Evolutionary conservation across 2,113 vertebrate species (phyloP), one percentile per base, ranked within the genome.

Genomic region (Accipiter cooperii): DNA sequence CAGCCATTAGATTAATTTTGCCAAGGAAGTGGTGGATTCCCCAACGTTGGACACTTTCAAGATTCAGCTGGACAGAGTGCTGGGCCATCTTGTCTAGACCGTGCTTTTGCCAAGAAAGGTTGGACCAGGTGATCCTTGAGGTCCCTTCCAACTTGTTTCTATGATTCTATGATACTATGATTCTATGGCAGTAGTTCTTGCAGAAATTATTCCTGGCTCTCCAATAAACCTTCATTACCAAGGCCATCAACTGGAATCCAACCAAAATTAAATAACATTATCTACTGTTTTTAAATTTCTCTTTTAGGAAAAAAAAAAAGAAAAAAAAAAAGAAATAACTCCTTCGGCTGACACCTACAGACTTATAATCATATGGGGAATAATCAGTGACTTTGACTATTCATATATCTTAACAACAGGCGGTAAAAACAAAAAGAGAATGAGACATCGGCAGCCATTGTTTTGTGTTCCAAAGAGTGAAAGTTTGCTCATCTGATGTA

Each of bases 371-470:
- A 71, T 44, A 47, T 18, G 33, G 8, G 12, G 17, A 74, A 44
- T 51, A 66, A 60, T 44, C 33, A 63, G 6, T 17, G 13, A 26
- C 22, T 81, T 76, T 21, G 21, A 40, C 36, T 83, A 25, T 26
- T 75, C 14, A 26, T 63, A 25, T 0, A 0, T 66, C 18, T 49
- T 66, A 58, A 58, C 7, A 68, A 20, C 1, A 57, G 17, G 5
- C 10, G 79, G 17, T 25, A 18, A 38, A 80, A 44, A 84, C 47
- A 8, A 31, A 60, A 47, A 42, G 26, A 24, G 12, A 19, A 25
- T 34, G 33, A 79, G 20, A 34, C 8, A 52, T 9, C 1, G 1
- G 3, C 17, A 69, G 8, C 2, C 13, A 6, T 29, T 55, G 8
- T 71, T 76, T 87, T 86, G 5, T 65, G 8, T 68, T 60, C 29